Evolutionary conservation across 1,140 invertebrate genomes (phyloP), one percentile per base, ranked within the genome.

Genomic region (Drosophila insularis): DNA sequence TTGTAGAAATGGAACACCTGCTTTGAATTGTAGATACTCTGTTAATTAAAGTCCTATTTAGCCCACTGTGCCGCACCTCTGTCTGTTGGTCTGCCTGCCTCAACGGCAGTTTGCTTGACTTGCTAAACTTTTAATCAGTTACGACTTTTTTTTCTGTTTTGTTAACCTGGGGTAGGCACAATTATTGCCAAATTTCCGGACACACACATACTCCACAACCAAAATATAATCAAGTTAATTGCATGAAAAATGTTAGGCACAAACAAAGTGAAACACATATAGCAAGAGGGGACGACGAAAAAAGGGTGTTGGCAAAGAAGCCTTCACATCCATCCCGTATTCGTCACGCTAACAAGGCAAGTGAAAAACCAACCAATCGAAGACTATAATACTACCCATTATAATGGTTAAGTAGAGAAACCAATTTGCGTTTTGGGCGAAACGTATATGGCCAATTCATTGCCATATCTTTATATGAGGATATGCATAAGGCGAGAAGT

Each of bases 151-250:
- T 46, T 61, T 27, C 39, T 19, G 35, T 37, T 27, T 27, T 27
- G 27, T 27, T 27, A 5, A 27, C 1, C 27, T 55, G 21, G 19
- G 53, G 11, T 55, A 39, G 11, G 60, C 60, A 19, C 82, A 86
- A 87, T 82, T 86, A 86, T 87, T 60, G 68, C 68, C 75, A 43
- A 76, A 87, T 82, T 86, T 82, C 58, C 63, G 54, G 14, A 76
- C 39, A 37, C 6, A 56, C 13, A 56, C 2, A 55, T 2, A 23
- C 19, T 10, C 21, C 4, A 27, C 79, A 80, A 68, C 82, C 82
- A 80, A 89, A 87, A 89, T 84, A 87, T 87, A 87, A 87, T 87
- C 84, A 87, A 82, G 71, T 82, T 87, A 87, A 87, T 87, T 89
- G 84, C 80, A 89, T 82, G 77, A 71, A 64, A 71, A 87, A 68